These are phyloP conservation scores for Platichthys stellatus DNA, from an alignment of 2,113 vertebrate genomes.

Conservation along the genomic window DNA sequence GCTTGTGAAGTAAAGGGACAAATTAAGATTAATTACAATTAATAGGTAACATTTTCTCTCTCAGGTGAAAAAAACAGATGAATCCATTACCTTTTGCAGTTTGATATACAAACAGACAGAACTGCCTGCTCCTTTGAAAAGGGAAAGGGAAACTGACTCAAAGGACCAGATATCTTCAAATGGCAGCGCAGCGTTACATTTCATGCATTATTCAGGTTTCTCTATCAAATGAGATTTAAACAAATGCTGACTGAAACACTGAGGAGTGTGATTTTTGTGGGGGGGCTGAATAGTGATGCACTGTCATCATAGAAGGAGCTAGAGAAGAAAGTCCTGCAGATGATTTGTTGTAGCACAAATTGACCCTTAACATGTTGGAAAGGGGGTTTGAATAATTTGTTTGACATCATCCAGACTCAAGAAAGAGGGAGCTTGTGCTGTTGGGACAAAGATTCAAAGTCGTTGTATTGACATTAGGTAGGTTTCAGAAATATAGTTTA, in stretches of 20 bases:
- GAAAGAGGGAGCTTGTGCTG: neutral
- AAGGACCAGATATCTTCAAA: constrained; percentile 27
- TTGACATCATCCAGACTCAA: neutral
- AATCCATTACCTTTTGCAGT: constrained; percentile 34
- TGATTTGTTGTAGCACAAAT: constrained; percentile 7
- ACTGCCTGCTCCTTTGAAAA: constrained; percentile 12
- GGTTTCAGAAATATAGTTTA: too few relatives aligned
- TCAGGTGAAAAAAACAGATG: constrained; percentile 32
- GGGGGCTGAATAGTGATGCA: constrained; percentile 13
- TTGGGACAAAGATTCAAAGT: neutral
- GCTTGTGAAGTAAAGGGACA: constrained; percentile 43
- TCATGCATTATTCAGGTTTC: constrained; percentile 40
- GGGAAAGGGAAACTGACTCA: constrained; percentile 8
- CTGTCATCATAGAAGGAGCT: constrained; percentile 21
- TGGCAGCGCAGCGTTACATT: constrained; percentile 1
- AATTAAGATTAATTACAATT: constrained; percentile 45
- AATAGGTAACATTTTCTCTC: constrained; percentile 37
- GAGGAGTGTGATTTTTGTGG: constrained; percentile 22
- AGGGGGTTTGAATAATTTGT: neutral
- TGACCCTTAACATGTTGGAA: neutral
- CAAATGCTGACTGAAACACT: constrained; percentile 27
- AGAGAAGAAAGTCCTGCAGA: constrained; percentile 2
- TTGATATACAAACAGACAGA: constrained; percentile 30
- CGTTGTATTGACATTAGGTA: neutral
- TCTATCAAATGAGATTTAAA: constrained; percentile 32